Percentiles rank a stretch among this genome's conserved stretches.
These are phyloP conservation scores for Loripinus fragilis DNA, from an alignment of 2,888 invertebrate species.

Conservation along the genomic window DNA sequence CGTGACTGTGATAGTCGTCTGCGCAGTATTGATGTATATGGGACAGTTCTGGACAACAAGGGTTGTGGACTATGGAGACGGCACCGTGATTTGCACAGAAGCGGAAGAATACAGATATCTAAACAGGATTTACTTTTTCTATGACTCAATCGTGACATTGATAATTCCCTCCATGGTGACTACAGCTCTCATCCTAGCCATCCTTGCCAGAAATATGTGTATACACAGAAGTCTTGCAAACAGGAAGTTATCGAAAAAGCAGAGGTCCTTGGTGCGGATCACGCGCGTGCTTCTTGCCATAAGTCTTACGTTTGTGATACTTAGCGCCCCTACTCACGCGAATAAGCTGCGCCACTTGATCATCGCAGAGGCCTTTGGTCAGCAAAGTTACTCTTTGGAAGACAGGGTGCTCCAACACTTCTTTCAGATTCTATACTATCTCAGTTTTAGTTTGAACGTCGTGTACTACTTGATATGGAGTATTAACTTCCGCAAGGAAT, in stretches of 20 bases:
- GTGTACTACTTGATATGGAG: conserved; percentile 72
- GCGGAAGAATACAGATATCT: conserved; percentile 52
- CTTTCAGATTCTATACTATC: conserved; percentile 67
- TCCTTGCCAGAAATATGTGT: conserved; percentile 62
- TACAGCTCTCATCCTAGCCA: conserved; percentile 65
- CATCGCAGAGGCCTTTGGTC: conserved; percentile 33
- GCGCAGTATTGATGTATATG: conserved; percentile 55
- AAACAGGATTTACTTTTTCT: too few species aligned
- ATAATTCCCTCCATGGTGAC: conserved; percentile 66
- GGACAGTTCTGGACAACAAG: conserved; percentile 65
- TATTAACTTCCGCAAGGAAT: conserved; percentile 68
- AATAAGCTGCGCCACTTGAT: too few species aligned
- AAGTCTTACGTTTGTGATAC: conserved; percentile 68
- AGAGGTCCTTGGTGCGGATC: conserved; percentile 67
- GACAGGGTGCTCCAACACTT: conserved; percentile 62
- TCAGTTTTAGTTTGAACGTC: conserved; percentile 70
- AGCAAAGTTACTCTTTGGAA: conserved; percentile 28
- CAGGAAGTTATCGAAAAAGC: conserved; percentile 63
- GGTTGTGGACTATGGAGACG: conserved; percentile 35
- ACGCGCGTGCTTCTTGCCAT: conserved; percentile 72
- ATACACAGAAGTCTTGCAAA: conserved; percentile 42
- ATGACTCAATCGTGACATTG: conserved; percentile 64
- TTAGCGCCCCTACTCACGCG: conserved; percentile 70
- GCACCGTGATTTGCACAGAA: conserved; percentile 59
- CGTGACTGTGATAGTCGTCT: conserved; percentile 54